Percentiles rank a stretch among this genome's conserved stretches.
These are phyloP conservation scores for Pseudobourletiella spinata DNA, from an alignment of 1,140 invertebrate genomes.

Conservation along the genomic window DNA sequence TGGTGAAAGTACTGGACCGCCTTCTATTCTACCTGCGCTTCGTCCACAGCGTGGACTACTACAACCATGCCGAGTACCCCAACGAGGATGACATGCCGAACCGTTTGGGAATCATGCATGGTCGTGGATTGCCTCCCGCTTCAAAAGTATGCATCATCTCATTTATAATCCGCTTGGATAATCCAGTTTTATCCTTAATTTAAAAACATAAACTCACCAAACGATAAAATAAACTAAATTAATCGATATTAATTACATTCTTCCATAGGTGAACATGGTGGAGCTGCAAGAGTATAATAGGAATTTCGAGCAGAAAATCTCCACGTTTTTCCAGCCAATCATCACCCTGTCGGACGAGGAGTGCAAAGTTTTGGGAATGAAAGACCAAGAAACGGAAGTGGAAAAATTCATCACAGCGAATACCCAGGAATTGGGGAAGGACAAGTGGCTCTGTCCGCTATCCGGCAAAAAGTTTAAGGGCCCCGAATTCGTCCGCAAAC, in stretches of 20 bases:
- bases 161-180: too few relatives aligned
- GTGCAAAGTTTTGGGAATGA: slow-evolving; percentile 72
- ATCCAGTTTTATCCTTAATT: too few relatives aligned
- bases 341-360: slow-evolving; percentile 67
- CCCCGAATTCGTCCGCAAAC: slow-evolving; percentile 96
- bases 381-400: slow-evolving; percentile 77
- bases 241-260: too few relatives aligned
- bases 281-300: slow-evolving; percentile 69
- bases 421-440: slow-evolving; percentile 89
- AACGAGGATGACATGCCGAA: slow-evolving; percentile 99
- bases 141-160: slow-evolving; percentile 60
- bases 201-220: background rate
- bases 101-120: slow-evolving; percentile 95
- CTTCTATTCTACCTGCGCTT: slow-evolving; percentile 89
- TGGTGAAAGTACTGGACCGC: slow-evolving; percentile 58
- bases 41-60: slow-evolving; percentile 98
- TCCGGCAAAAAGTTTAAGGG: slow-evolving; percentile 99
- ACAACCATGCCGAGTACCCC: slow-evolving; percentile 97
- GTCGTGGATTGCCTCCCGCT: slow-evolving; percentile 72
- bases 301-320: slow-evolving; percentile 76
- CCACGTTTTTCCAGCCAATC: slow-evolving; percentile 66
- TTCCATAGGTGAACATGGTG: slow-evolving; percentile 50
- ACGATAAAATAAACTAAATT: background rate
- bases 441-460: slow-evolving; percentile 97
- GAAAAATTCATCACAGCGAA: slow-evolving; percentile 91